Percentiles rank a stretch among this genome's conserved stretches.
These are phyloP conservation scores for Papilio demoleus DNA, from an alignment of 2,888 invertebrate genomes.

Conservation along the genomic window DNA sequence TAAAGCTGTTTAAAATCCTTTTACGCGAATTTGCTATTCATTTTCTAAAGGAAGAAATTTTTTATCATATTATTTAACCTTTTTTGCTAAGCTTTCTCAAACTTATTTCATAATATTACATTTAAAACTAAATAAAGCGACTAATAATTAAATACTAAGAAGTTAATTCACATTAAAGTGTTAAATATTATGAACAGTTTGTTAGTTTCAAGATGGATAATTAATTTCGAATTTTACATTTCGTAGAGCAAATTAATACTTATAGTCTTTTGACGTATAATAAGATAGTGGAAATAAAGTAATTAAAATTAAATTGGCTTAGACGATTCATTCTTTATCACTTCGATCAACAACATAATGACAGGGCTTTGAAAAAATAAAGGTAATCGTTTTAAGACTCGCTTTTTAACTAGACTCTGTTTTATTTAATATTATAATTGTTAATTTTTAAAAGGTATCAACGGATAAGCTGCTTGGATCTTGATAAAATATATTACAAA, in stretches of 20 bases:
- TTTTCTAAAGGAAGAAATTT: slow-evolving; percentile 3
- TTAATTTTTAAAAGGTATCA: too few relatives aligned
- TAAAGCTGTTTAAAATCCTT: slow-evolving; percentile 26
- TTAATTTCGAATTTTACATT: slow-evolving; percentile 23
- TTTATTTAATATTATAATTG: too few relatives aligned
- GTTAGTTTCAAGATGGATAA: slow-evolving; percentile 1
- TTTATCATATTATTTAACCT: not conserved
- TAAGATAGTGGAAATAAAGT: slow-evolving; percentile 7
- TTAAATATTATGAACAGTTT: not conserved
- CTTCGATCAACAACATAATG: not conserved
- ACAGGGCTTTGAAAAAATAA: too few relatives aligned
- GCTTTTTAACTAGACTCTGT: too few relatives aligned
- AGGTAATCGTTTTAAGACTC: too few relatives aligned
- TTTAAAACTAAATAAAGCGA: too few relatives aligned
- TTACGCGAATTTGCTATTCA: slow-evolving; percentile 8
- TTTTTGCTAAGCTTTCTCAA: not conserved
- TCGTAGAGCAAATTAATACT: not conserved
- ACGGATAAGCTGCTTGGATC: too few relatives aligned
- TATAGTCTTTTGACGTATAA: slow-evolving; percentile 29
- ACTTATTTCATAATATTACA: too few relatives aligned
- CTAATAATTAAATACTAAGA: not conserved
- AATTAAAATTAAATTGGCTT: slow-evolving; percentile 19
- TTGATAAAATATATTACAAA: too few relatives aligned
- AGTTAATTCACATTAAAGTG: not conserved
- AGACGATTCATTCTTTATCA: slow-evolving; percentile 1